Evolutionary conservation across 2,888 invertebrate species (phyloP).

Genomic region (Lasioglossum lativentre): DNA sequence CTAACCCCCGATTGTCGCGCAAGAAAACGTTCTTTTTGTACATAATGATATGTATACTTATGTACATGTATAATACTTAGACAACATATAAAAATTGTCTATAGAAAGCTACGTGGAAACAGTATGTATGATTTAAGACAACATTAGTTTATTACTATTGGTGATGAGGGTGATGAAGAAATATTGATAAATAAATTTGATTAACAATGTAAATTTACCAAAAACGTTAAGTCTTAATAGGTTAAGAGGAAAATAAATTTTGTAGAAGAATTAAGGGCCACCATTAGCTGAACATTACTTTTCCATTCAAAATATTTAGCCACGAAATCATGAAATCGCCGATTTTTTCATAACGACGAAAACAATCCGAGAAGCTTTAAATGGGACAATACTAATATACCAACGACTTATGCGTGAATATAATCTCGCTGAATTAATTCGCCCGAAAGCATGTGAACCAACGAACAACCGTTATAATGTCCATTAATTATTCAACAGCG

Average conservation of each 20-base stretch:
- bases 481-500: constrained; percentile 6
- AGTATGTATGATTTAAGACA: too few relatives aligned
- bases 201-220: not conserved
- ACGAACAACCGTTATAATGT: not conserved
- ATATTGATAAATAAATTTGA: too few relatives aligned
- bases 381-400: not conserved
- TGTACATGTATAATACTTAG: too few relatives aligned
- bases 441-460: not conserved
- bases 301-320: not conserved
- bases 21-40: not conserved
- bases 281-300: not conserved
- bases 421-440: not conserved
- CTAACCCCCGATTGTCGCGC: not conserved
- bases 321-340: not conserved
- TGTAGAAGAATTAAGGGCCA: not conserved
- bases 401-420: not conserved
- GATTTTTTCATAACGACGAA: not conserved
- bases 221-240: not conserved
- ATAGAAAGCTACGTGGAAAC: too few relatives aligned
- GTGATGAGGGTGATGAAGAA: too few relatives aligned
- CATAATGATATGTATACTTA: not conserved
- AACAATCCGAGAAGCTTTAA: not conserved
- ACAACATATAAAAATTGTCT: too few relatives aligned
- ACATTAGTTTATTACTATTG: too few relatives aligned
- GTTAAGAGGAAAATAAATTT: not conserved